Conservation (phyloP, 2,113 vertebrate genomes). For the Ibidorhyncha struthersii region DNA sequence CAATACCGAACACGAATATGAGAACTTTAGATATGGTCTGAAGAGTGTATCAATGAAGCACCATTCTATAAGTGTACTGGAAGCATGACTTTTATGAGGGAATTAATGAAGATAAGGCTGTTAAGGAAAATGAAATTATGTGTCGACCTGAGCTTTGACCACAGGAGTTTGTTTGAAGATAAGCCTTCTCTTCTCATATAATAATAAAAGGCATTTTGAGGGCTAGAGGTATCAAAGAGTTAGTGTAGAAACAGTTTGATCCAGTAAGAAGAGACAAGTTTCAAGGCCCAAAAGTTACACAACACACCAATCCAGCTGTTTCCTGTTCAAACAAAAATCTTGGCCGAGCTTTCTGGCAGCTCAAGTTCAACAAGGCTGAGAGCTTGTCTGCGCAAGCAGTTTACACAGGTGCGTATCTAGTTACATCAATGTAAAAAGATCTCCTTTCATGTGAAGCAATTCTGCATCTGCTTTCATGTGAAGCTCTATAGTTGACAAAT, state of each 20-base stretch:
- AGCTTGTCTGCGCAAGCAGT: conserved; percentile 63
- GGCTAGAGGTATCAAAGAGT: neutral
- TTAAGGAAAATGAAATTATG: neutral
- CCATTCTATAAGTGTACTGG: neutral
- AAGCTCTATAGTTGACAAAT: conserved; percentile 31
- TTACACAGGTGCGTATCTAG: conserved; percentile 66
- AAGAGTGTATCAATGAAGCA: neutral
- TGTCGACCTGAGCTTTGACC: neutral
- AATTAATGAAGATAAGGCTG: neutral
- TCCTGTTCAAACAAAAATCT: conserved; percentile 59
- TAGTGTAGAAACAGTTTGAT: neutral
- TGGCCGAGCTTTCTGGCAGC: conserved; percentile 55
- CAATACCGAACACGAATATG: neutral
- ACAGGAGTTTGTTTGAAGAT: neutral
- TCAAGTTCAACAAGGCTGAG: conserved; percentile 47
- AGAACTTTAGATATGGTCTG: neutral
- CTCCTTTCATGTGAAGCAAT: conserved; percentile 46
- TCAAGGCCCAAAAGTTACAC: conserved; percentile 16
- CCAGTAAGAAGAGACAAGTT: neutral
- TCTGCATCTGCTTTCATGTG: conserved; percentile 45
- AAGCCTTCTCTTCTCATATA: neutral
- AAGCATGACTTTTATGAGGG: neutral
- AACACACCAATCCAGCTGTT: conserved; percentile 53
- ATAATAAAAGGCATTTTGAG: neutral
- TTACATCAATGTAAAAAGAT: conserved; percentile 65